A percentile compares a stretch with the other conserved stretches of the same genome.
Conservation (phyloP, 2,113 vertebrate species). For the Pluvianellus socialis region DNA sequence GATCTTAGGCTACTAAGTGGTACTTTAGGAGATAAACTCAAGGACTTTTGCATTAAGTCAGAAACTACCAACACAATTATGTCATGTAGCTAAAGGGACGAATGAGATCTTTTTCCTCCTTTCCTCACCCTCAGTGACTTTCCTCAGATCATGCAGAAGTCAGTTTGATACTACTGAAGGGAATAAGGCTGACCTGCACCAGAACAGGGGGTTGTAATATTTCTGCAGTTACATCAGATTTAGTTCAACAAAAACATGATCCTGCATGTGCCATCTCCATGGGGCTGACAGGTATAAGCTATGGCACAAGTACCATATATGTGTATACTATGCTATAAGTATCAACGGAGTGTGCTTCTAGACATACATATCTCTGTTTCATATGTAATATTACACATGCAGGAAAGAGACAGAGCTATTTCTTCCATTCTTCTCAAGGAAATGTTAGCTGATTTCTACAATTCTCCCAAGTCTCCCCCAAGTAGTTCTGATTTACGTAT, state of each 20-base stretch:
- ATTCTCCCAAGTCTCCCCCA: background rate
- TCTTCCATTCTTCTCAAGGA: background rate
- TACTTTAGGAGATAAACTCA: background rate
- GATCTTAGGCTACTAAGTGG: background rate
- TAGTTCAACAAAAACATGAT: background rate
- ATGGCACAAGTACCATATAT: background rate
- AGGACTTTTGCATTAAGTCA: background rate
- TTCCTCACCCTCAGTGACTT: background rate
- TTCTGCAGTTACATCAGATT: background rate
- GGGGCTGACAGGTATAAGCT: background rate
- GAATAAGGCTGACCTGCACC: background rate
- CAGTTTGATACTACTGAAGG: background rate
- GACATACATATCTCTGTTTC: background rate
- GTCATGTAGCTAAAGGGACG: background rate
- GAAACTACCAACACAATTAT: background rate
- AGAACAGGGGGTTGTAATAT: background rate
- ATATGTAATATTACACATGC: background rate
- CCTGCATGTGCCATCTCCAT: background rate
- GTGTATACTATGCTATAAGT: background rate
- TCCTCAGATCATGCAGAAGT: background rate
- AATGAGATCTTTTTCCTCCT: background rate
- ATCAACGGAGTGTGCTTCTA: background rate
- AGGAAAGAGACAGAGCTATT: background rate
- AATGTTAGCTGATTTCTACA: background rate
- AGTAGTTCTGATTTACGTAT: background rate